Percentiles rank a stretch among this genome's conserved stretches.
These are phyloP conservation scores for Atta colombica DNA, from an alignment of 1,140 invertebrate genomes.

Conservation along the genomic window DNA sequence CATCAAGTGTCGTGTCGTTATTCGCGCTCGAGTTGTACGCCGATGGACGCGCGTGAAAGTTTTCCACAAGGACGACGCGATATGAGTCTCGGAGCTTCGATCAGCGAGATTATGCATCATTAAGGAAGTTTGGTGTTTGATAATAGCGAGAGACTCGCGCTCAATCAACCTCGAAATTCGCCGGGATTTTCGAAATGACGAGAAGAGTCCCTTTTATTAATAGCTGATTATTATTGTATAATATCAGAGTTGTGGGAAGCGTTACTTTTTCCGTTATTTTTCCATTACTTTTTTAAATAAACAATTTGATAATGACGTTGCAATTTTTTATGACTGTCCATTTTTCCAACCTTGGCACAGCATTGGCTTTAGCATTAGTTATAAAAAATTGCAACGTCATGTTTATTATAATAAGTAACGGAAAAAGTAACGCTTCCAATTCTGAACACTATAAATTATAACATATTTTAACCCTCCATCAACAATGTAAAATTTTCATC, in stretches of 20 bases:
- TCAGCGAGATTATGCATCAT: slow-evolving; percentile 6
- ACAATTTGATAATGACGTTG: too few species aligned
- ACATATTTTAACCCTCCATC: neutral
- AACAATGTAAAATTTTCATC: too few species aligned
- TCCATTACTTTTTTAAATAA: too few species aligned
- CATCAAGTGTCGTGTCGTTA: slow-evolving; percentile 15
- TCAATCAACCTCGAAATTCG: neutral
- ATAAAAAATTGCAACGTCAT: too few species aligned
- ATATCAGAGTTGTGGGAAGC: too few species aligned
- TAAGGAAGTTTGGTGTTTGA: neutral
- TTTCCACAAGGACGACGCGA: slow-evolving; percentile 12
- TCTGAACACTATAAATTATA: neutral
- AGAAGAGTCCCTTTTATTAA: neutral
- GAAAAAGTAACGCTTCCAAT: too few species aligned
- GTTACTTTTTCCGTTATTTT: too few species aligned
- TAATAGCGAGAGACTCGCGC: neutral
- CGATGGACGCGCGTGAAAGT: neutral
- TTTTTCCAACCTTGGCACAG: too few species aligned
- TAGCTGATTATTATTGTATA: neutral
- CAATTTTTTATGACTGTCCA: too few species aligned
- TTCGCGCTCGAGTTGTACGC: neutral
- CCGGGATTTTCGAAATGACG: neutral
- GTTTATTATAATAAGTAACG: too few species aligned
- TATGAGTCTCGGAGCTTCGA: neutral
- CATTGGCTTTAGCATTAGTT: too few species aligned